These are phyloP conservation scores for Pedicia rivosa DNA, from an alignment of 2,888 invertebrate species.

Conservation along the genomic window DNA sequence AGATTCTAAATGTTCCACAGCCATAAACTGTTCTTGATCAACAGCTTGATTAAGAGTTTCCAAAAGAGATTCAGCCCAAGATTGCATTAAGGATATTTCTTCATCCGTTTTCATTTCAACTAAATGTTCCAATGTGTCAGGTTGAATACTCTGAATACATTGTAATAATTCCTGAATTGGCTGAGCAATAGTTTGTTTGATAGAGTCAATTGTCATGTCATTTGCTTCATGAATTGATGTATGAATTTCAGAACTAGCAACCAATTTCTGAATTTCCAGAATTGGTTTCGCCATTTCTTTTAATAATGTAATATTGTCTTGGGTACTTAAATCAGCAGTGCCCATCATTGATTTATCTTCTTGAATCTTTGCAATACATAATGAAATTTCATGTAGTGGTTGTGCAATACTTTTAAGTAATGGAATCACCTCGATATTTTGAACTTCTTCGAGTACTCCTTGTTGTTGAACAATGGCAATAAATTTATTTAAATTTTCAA, in stretches of 20 bases:
- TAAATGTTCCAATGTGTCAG: constrained; percentile 29
- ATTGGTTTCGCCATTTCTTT: constrained; percentile 14
- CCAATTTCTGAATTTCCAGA: background rate
- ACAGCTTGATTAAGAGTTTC: constrained; percentile 13
- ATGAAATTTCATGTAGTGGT: constrained; percentile 17
- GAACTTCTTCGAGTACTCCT: constrained; percentile 13
- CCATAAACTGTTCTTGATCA: too few species aligned
- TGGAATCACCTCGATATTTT: constrained; percentile 4
- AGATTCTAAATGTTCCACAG: too few species aligned
- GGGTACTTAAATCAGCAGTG: constrained; percentile 19
- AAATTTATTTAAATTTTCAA: background rate
- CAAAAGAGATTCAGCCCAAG: constrained; percentile 29
- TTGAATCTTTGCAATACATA: constrained; percentile 22
- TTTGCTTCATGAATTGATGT: background rate
- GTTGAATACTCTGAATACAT: constrained; percentile 22
- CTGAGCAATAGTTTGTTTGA: background rate
- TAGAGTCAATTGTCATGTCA: constrained; percentile 2
- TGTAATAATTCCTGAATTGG: constrained; percentile 17
- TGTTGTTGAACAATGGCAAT: constrained; percentile 18
- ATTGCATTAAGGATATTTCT: constrained; percentile 40
- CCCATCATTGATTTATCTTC: constrained; percentile 25
- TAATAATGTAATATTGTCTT: background rate
- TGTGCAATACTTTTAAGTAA: constrained; percentile 18
- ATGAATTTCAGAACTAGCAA: background rate
- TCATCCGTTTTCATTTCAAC: constrained; percentile 40